Evolutionary conservation across 2,888 invertebrate genomes (phyloP).

Genomic region (Erebia aethiops): DNA sequence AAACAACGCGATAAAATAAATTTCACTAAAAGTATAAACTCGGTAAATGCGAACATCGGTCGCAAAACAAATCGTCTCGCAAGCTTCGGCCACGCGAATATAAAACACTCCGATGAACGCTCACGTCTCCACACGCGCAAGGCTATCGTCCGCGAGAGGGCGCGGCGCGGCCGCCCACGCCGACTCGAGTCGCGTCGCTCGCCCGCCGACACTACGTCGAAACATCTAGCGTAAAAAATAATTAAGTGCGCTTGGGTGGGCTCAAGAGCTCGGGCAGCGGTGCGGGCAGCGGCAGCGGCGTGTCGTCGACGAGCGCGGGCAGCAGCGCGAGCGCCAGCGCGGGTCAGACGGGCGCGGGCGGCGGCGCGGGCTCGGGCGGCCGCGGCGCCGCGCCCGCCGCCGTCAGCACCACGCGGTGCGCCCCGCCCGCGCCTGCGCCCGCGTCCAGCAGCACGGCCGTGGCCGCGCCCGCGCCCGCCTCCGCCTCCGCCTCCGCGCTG

Average conservation of each 20-base stretch:
- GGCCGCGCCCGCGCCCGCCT: conserved; percentile 84
- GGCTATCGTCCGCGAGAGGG: conserved; percentile 65
- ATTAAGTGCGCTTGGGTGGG: conserved; percentile 77
- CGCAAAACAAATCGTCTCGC: conserved; percentile 78
- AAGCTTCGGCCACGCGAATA: conserved; percentile 79
- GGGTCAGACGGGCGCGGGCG: conserved; percentile 86
- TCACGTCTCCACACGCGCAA: conserved; percentile 69
- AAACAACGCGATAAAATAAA: conserved; percentile 61
- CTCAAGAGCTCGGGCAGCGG: conserved; percentile 80
- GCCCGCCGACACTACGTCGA: conserved; percentile 63
- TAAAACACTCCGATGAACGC: conserved; percentile 73
- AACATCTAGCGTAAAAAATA: conserved; percentile 73
- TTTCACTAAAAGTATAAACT: conserved; percentile 59
- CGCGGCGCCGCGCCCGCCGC: conserved; percentile 94
- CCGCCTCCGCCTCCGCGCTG: conserved; percentile 51
- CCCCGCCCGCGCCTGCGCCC: conserved; percentile 90
- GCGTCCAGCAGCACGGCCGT: conserved; percentile 93
- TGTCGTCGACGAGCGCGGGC: conserved; percentile 77
- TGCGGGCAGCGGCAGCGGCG: conserved; percentile 79
- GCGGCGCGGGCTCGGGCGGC: conserved; percentile 92
- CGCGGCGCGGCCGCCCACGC: conserved; percentile 40
- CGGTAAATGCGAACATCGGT: conserved; percentile 70
- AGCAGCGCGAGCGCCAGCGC: conserved; percentile 81
- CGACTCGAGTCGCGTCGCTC: conserved; percentile 57
- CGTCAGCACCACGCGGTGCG: conserved; percentile 95